A percentile compares a stretch with the other conserved stretches of the same genome.
Evolutionary conservation across 2,888 invertebrate species (phyloP).

Genomic region (Seira sanloemensis): DNA sequence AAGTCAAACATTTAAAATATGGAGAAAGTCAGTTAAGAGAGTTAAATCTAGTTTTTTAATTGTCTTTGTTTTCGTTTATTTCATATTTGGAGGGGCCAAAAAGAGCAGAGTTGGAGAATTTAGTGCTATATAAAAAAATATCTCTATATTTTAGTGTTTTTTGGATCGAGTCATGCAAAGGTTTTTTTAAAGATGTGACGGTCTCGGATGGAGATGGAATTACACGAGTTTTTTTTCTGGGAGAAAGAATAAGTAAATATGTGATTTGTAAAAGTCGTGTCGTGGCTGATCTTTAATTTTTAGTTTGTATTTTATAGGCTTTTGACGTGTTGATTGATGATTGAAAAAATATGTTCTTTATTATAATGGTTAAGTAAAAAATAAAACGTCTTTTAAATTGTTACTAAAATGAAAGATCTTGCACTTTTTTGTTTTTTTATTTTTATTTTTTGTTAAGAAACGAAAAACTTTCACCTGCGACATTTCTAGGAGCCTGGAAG

Average conservation of each 20-base stretch:
- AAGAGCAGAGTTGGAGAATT: background rate
- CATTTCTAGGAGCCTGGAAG: background rate
- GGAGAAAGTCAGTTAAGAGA: conserved; percentile 21
- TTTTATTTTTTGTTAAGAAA: background rate
- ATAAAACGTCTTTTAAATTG: background rate
- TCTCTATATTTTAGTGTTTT: background rate
- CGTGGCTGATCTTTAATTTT: background rate
- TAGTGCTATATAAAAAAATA: background rate
- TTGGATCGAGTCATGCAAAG: background rate
- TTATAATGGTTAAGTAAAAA: background rate
- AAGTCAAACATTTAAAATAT: background rate
- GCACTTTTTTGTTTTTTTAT: background rate
- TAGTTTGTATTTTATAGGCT: background rate
- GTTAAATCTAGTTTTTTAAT: conserved; percentile 16
- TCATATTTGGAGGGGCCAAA: conserved; percentile 60
- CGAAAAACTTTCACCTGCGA: background rate
- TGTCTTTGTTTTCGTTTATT: background rate
- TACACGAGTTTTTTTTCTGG: background rate
- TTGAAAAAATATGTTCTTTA: background rate
- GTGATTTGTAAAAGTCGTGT: background rate
- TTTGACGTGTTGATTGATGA: background rate
- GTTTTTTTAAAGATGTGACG: background rate
- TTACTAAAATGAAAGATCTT: background rate
- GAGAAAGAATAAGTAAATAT: background rate
- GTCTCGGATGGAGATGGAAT: background rate